Conservation (phyloP, 2,888 invertebrate genomes). For the Steinernema carpocapsae region DNA sequence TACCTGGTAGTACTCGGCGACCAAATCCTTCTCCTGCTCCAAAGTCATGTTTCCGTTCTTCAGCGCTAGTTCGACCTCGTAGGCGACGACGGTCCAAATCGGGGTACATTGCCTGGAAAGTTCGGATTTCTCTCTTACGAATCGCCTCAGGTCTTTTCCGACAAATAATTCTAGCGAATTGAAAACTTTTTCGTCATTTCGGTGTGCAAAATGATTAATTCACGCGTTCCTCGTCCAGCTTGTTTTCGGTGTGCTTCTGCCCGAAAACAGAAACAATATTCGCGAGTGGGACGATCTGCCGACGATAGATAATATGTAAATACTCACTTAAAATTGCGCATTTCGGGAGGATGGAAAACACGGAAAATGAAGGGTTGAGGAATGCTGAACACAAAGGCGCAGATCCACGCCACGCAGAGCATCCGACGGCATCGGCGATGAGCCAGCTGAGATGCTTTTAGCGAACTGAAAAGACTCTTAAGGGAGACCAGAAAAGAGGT, state of each 20-base stretch:
- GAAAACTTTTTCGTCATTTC: neutral
- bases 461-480: conserved; percentile 46
- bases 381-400: conserved; percentile 54
- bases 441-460: conserved; percentile 53
- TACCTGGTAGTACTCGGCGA: conserved; percentile 31
- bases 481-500: neutral
- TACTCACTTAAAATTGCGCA: conserved; percentile 55
- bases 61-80: conserved; percentile 46
- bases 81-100: conserved; percentile 53
- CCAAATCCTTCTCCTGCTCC: neutral
- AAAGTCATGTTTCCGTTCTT: conserved; percentile 19
- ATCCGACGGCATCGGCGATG: conserved; percentile 54
- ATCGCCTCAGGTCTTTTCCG: neutral
- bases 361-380: conserved; percentile 62
- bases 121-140: neutral
- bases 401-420: conserved; percentile 55
- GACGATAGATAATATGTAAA: neutral
- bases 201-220: neutral
- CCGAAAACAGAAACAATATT: conserved; percentile 10
- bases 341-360: conserved; percentile 53
- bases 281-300: neutral
- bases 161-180: no score
- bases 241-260: neutral
- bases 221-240: neutral
- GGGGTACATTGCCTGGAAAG: conserved; percentile 50